phyloP scores from a whole-genome alignment of 2,888 invertebrate genomes.

The Thecocarcelia acutangulata region DNA sequence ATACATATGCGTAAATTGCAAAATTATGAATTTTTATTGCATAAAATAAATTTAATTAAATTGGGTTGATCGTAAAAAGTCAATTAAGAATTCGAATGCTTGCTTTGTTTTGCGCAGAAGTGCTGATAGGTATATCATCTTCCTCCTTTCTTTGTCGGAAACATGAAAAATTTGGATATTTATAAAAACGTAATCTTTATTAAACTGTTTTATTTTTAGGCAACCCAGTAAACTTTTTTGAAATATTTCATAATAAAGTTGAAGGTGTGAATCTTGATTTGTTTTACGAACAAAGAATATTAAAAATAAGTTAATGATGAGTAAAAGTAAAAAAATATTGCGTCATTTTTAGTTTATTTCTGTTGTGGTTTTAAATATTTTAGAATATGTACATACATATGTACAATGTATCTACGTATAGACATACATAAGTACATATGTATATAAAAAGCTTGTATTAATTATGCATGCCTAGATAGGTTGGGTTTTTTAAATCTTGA shows the following conservation, averaged over 20 bases:
- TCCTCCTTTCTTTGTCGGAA: not conserved
- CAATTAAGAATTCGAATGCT: constrained; percentile 30
- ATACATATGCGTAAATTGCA: not conserved
- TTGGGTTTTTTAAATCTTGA: no score
- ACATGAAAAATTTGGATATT: constrained; percentile 13
- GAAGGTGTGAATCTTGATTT: not conserved
- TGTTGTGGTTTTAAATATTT: not conserved
- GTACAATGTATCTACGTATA: not conserved
- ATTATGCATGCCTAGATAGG: no score
- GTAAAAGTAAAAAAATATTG: constrained; percentile 19
- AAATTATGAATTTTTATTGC: constrained; percentile 21
- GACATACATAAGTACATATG: no score
- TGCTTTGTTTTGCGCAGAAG: not conserved
- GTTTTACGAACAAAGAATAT: not conserved
- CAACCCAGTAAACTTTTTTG: not conserved
- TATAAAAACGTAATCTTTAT: no score
- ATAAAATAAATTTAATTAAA: constrained; percentile 37
- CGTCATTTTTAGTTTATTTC: constrained; percentile 10
- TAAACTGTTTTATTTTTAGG: no score
- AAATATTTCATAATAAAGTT: not conserved
- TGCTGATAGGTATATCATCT: not conserved
- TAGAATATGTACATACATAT: not conserved
- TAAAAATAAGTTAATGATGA: not conserved
- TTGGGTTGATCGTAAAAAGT: constrained; percentile 26
- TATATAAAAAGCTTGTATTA: no score